These are phyloP conservation scores for Hexactinellida sp. DNA, from an alignment of 37 sponge, comb jelly and placozoan species.

Conservation along the genomic window DNA sequence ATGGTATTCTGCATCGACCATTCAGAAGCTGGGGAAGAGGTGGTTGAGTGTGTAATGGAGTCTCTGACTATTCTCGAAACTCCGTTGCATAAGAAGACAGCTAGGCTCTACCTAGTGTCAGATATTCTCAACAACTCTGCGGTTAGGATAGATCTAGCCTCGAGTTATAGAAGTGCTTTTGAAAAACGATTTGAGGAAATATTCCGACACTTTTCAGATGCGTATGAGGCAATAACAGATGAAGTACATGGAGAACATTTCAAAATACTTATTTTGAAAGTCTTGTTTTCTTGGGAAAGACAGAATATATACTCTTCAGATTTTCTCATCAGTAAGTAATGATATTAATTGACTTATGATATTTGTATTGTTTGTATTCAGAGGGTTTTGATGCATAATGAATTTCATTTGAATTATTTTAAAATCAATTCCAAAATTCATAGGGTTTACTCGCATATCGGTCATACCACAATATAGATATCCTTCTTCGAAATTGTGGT, in stretches of 20 bases:
- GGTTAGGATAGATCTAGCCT: conserved; percentile 38
- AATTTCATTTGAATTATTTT: too few species aligned
- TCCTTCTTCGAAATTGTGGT: too few species aligned
- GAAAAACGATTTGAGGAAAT: not conserved
- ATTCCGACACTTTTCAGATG: not conserved
- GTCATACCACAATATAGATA: too few species aligned
- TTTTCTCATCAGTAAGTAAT: not conserved
- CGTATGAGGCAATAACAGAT: not conserved
- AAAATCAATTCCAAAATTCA: too few species aligned
- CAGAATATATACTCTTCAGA: not conserved
- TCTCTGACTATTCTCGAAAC: conserved; percentile 74
- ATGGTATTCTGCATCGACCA: conserved; percentile 93
- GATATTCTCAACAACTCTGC: conserved; percentile 84
- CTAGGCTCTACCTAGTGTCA: conserved; percentile 71
- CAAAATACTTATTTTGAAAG: not conserved
- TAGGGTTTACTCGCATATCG: too few species aligned
- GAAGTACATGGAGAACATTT: not conserved
- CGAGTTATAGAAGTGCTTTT: conserved; percentile 59
- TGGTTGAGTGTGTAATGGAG: conserved; percentile 89
- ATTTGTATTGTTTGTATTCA: not conserved
- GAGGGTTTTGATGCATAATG: not conserved
- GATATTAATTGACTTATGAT: not conserved
- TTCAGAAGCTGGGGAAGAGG: conserved; percentile 84
- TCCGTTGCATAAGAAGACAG: conserved; percentile 63
- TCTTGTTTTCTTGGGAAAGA: not conserved